Conservation (phyloP, 2,888 invertebrate species). For the Ecdyonurus torrentis region DNA sequence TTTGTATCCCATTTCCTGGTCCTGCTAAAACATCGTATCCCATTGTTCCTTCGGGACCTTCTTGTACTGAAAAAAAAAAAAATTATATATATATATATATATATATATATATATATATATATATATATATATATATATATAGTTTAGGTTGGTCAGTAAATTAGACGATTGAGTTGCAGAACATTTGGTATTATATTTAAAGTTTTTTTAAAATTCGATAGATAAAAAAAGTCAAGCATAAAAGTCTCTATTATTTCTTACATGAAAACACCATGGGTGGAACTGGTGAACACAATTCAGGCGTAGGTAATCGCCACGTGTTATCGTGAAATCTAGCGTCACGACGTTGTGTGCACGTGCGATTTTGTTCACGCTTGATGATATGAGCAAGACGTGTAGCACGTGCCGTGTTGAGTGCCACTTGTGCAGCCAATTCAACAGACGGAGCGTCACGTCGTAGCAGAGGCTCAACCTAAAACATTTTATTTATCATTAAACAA, state of each 20-base stretch:
- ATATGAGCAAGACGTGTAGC: constrained; percentile 8
- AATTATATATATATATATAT: too few relatives aligned
- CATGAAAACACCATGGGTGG: neutral
- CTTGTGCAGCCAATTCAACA: constrained; percentile 19
- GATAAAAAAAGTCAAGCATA: too few relatives aligned
- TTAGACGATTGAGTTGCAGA: too few relatives aligned
- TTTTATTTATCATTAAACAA: too few relatives aligned
- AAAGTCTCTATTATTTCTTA: too few relatives aligned
- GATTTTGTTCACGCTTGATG: constrained; percentile 3
- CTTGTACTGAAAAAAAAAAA: too few relatives aligned
- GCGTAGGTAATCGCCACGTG: neutral
- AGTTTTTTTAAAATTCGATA: too few relatives aligned
- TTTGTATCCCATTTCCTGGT: constrained; percentile 30
- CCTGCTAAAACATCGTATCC: neutral
- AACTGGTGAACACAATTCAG: neutral
- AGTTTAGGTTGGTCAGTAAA: too few relatives aligned
- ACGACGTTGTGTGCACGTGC: neutral
- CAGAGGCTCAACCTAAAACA: constrained; percentile 21
- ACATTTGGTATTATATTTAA: too few relatives aligned
- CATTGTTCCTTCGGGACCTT: neutral
- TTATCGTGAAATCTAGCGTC: neutral
- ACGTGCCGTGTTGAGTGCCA: constrained; percentile 15
- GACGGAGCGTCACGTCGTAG: constrained; percentile 19
- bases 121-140: too few relatives aligned
- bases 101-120: too few relatives aligned